These are phyloP conservation scores for Echinometra lucunter DNA, from an alignment of 53 echinoderm and acorn worm species.

Conservation along the genomic window DNA sequence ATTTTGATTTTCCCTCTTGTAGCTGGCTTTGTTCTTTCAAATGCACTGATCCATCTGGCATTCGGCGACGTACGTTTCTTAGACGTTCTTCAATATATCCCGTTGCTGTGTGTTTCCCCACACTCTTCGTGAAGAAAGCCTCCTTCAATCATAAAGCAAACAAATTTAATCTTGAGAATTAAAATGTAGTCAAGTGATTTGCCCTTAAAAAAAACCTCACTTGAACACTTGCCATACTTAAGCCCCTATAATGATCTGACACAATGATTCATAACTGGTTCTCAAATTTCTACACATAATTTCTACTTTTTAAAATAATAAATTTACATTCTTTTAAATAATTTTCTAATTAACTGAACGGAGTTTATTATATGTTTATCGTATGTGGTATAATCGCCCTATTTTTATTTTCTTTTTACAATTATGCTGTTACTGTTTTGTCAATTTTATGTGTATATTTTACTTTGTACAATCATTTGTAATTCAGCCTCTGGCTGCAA, in stretches of 20 bases:
- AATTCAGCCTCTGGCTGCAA: too few relatives aligned
- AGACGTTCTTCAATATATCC: constrained; percentile 45
- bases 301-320: too few relatives aligned
- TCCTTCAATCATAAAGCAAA: constrained; percentile 62
- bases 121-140: constrained; percentile 62
- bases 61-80: constrained; percentile 71
- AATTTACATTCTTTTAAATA: too few relatives aligned
- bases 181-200: constrained; percentile 52
- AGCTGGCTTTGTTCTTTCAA: too few relatives aligned
- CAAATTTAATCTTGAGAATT: constrained; percentile 50
- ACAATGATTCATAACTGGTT: constrained; percentile 50
- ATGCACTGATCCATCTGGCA: constrained; percentile 35
- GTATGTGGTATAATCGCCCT: too few relatives aligned
- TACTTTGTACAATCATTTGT: too few relatives aligned
- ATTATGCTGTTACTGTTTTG: too few relatives aligned
- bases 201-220: constrained; percentile 30
- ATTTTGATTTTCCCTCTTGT: constrained; percentile 48
- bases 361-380: too few relatives aligned
- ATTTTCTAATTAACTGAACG: too few relatives aligned
- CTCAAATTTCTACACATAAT: constrained; percentile 50
- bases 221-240: constrained; percentile 43
- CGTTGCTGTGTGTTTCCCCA: constrained; percentile 57
- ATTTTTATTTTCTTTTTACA: too few relatives aligned
- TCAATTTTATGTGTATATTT: too few relatives aligned
- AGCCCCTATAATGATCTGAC: too few relatives aligned